Conservation (phyloP, 2,797 vertebrate genomes). For the Chloroceryle inda region DNA sequence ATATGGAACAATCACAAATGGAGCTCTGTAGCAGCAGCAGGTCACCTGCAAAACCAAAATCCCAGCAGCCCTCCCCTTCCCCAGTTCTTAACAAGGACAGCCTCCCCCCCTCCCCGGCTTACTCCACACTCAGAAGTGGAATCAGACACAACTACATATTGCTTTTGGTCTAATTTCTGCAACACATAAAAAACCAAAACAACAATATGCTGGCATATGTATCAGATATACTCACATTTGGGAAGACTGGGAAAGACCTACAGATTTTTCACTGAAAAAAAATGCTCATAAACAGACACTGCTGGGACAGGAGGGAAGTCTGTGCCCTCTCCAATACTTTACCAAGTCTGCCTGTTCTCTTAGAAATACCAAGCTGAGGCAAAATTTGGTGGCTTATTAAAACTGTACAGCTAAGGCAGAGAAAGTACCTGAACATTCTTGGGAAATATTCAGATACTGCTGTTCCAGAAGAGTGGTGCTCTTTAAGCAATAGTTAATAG, state of each 20-base stretch:
- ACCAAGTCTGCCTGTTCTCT: background rate
- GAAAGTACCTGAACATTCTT: background rate
- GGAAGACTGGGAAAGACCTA: constrained; percentile 31
- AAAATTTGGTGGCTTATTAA: background rate
- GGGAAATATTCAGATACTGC: background rate
- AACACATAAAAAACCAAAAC: background rate
- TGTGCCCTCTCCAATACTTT: background rate
- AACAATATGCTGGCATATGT: background rate
- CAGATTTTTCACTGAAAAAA: background rate
- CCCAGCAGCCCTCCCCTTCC: background rate
- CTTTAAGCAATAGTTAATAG: background rate
- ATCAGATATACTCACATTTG: background rate
- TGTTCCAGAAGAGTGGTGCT: background rate
- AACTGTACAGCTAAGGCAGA: background rate
- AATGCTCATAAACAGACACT: background rate
- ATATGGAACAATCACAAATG: background rate
- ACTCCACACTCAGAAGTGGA: background rate
- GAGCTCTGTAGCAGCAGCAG: background rate
- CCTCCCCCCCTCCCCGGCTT: background rate
- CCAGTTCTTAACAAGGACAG: background rate
- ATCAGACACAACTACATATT: constrained; percentile 11
- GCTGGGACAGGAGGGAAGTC: background rate
- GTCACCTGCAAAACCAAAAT: background rate
- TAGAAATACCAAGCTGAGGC: background rate
- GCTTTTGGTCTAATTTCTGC: constrained; percentile 28